These are phyloP conservation scores for Melanotaenia trifasciata DNA, from an alignment of 2,797 vertebrate species.

Conservation along the genomic window DNA sequence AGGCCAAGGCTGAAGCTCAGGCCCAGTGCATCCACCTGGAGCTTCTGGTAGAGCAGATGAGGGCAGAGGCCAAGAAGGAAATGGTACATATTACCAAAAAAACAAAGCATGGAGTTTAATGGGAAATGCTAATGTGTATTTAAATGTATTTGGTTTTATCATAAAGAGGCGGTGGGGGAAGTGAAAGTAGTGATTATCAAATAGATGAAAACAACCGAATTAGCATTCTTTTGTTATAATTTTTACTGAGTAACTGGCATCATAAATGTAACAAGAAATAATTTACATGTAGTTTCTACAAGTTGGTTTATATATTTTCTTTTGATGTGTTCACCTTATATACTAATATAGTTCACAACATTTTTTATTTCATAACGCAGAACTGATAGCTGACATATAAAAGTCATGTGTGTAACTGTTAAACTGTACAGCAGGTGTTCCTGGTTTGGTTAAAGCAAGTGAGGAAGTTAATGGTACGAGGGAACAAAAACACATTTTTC, in stretches of 20 bases:
- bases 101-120: not conserved
- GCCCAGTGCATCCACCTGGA: slow-evolving; percentile 83
- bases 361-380: not conserved
- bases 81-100: slow-evolving; percentile 64
- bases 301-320: not conserved
- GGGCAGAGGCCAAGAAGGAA: slow-evolving; percentile 76
- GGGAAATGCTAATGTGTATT: not conserved
- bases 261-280: not conserved
- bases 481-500: not conserved
- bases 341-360: not conserved
- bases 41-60: slow-evolving; percentile 79
- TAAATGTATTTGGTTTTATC: not conserved
- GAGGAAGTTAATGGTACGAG: not conserved
- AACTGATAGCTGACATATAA: not conserved
- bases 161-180: not conserved
- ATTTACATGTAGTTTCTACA: not conserved
- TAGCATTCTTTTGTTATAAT: too few species aligned
- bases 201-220: too few species aligned
- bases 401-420: not conserved
- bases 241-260: too few species aligned
- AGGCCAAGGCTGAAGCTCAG: slow-evolving; percentile 87
- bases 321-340: too few species aligned
- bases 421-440: not conserved
- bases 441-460: not conserved
- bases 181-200: not conserved